Evolutionary conservation across 2,113 vertebrate genomes (phyloP).

Genomic region (Oncorhynchus tshawytscha): DNA sequence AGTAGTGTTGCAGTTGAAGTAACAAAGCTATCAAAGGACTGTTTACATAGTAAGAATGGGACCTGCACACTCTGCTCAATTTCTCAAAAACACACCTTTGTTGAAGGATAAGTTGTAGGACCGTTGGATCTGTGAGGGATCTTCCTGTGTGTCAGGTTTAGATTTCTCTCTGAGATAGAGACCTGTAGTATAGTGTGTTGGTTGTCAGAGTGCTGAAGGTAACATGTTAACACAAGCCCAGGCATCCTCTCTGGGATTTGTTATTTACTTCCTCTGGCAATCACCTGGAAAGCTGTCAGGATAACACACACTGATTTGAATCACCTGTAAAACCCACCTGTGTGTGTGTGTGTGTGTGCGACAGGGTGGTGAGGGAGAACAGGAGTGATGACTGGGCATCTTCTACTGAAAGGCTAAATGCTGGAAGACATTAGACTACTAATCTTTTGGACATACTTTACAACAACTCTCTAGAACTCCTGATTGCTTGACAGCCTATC

Average conservation of each 20-base stretch:
- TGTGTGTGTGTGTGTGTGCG: background rate
- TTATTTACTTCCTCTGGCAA: conserved; percentile 3
- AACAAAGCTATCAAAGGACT: background rate
- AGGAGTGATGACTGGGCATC: too few relatives aligned
- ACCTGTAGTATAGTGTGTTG: background rate
- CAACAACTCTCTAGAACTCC: too few relatives aligned
- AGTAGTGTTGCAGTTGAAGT: background rate
- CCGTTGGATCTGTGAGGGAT: too few relatives aligned
- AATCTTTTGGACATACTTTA: too few relatives aligned
- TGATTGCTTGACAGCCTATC: too few relatives aligned
- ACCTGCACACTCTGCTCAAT: background rate
- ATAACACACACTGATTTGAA: background rate
- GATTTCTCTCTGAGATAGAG: background rate
- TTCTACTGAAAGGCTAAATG: too few relatives aligned
- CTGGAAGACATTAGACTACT: too few relatives aligned
- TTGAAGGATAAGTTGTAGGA: too few relatives aligned
- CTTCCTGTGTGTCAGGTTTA: too few relatives aligned
- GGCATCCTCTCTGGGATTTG: background rate
- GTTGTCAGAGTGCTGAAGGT: background rate
- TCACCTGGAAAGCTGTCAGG: background rate
- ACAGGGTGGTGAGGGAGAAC: too few relatives aligned
- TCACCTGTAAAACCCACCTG: background rate
- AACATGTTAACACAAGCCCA: conserved; percentile 7
- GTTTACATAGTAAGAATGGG: background rate
- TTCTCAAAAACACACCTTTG: background rate